phyloP scores from a whole-genome alignment of 2,888 invertebrate genomes.

The Dioctria rufipes region DNA sequence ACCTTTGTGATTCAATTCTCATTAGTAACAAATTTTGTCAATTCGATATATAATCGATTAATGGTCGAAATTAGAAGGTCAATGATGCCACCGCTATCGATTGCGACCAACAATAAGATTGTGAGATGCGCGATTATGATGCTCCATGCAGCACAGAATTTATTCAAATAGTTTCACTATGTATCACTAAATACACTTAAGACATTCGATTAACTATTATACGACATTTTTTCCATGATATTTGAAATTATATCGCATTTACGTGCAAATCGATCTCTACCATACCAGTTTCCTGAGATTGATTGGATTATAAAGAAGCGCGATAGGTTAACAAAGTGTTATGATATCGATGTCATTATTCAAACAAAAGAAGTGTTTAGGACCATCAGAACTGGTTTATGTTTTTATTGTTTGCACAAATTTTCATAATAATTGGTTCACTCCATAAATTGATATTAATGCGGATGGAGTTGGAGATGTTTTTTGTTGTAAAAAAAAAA shows the following conservation, averaged over 20 bases:
- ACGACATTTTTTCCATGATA: constrained; percentile 32
- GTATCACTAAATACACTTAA: neutral
- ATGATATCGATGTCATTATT: neutral
- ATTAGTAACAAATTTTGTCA: constrained; percentile 29
- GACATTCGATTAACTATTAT: too few relatives aligned
- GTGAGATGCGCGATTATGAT: neutral
- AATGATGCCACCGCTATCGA: constrained; percentile 32
- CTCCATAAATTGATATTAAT: neutral
- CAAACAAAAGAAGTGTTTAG: neutral
- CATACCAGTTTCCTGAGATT: neutral
- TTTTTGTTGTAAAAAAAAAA: neutral
- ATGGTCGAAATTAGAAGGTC: constrained; percentile 12
- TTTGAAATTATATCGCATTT: constrained; percentile 2
- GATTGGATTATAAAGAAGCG: neutral
- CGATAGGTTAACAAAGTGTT: neutral
- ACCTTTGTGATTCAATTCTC: constrained; percentile 11
- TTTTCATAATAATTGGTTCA: constrained; percentile 7
- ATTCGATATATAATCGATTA: neutral
- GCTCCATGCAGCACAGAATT: neutral
- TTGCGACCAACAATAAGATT: neutral
- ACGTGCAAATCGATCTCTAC: neutral
- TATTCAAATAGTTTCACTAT: constrained; percentile 32
- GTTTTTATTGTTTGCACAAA: neutral
- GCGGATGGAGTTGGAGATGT: neutral
- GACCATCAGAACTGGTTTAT: neutral